Percentiles rank a stretch among this genome's conserved stretches.
These are phyloP conservation scores for Digitonthophagus gazella DNA, from an alignment of 2,888 invertebrate genomes.

Conservation along the genomic window DNA sequence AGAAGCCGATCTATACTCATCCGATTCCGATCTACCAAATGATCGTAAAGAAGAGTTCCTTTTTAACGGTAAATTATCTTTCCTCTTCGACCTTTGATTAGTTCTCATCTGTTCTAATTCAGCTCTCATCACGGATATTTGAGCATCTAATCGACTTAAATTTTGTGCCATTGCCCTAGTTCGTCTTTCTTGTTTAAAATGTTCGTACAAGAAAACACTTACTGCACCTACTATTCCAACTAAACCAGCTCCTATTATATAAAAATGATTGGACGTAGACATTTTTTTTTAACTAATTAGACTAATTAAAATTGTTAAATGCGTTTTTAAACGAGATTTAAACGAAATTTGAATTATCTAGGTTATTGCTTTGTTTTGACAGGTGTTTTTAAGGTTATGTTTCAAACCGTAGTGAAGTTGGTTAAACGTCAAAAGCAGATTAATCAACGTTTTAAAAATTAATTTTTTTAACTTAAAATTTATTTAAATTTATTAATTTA, in stretches of 20 bases:
- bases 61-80: conserved; percentile 4
- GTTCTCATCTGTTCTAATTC: conserved; percentile 42
- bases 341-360: too few relatives aligned
- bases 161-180: conserved; percentile 45
- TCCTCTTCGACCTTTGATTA: not conserved
- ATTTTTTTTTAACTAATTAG: too few relatives aligned
- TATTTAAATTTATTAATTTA: too few relatives aligned
- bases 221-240: conserved; percentile 48
- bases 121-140: conserved; percentile 40
- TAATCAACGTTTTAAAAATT: too few relatives aligned
- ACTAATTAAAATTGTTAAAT: too few relatives aligned
- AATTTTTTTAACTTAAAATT: too few relatives aligned
- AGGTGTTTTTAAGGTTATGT: not conserved
- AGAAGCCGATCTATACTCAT: conserved; percentile 44
- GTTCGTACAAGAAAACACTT: conserved; percentile 46
- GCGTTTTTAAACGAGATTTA: too few relatives aligned
- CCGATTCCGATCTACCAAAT: conserved; percentile 31
- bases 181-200: conserved; percentile 44
- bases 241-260: conserved; percentile 45
- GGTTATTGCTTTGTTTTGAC: conserved; percentile 15
- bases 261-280: conserved; percentile 28
- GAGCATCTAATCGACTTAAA: conserved; percentile 44
- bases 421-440: too few relatives aligned
- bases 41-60: not conserved
- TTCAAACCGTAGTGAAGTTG: too few relatives aligned